Base-by-base conservation (phyloP, 2,113 vertebrate genomes). In the Toxotes chatareus region DNA sequence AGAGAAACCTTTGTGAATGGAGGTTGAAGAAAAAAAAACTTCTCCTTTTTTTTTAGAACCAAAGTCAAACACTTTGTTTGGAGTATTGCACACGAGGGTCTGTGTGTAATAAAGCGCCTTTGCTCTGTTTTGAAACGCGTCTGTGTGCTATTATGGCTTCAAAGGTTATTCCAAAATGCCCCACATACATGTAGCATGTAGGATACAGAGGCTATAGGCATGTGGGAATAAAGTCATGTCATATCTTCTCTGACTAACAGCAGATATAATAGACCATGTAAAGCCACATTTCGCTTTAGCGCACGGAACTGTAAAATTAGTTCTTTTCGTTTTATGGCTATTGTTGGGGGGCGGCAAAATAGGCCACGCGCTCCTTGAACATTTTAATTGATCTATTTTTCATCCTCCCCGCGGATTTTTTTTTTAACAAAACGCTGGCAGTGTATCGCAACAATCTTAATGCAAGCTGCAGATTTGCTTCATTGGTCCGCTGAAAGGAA, bases 361-460 rank as follows among this genome's bases (percentile, higher is more conserved):
- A 91, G 87, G 91, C 86, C 90, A 86, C n/a, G 79, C 63, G 32
- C 76, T 89, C 88, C 67, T 79, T 88, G 56, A 87, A 83, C 67
- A 89, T 89, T 92, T 89, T 91, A 92, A 92, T 88, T 91, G 86
- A 92, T 92, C 82, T 86, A 91, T 92, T 91, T 92, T 93, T 92
- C 64, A 89, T 91, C 53, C 78, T 38, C 84, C 85, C 73, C 56
- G 73, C 17, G 82, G 75, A 80, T 79, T 82, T 75, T 81, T 85
- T 73, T 72, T 57, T 49, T 61, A 84, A 69, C 79, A 83, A 87
- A 88, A 75, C 76, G 79, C 57, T 67, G 74, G 51, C 56, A 78
- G 66, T 76, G 70, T 51, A 53, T 76, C 46, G 49, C 31, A 89
- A 80, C 59, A 55, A 53, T 84, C 51, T 56, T 60, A 69, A 71